phyloP scores from a whole-genome alignment of 2,113 vertebrate species.

The Carettochelys insculpta region DNA sequence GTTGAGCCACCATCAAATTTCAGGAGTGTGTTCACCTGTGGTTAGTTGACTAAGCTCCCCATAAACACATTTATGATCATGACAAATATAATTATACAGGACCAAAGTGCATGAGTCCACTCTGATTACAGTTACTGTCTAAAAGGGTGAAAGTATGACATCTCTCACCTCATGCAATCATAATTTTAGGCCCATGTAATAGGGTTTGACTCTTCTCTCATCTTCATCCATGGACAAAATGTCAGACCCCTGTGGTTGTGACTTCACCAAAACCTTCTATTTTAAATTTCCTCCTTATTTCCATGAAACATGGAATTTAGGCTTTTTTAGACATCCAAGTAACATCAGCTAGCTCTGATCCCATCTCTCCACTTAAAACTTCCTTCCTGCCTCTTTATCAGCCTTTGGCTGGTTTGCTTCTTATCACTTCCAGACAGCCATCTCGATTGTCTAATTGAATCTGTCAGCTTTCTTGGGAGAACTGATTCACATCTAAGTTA shows the following conservation, averaged over 20 bases:
- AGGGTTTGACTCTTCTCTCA: neutral
- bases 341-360: neutral
- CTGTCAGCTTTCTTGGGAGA: neutral
- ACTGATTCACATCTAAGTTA: neutral
- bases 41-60: neutral
- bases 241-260: neutral
- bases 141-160: neutral
- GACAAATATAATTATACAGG: neutral
- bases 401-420: neutral
- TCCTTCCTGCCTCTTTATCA: neutral
- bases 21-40: neutral
- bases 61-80: neutral
- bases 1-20: neutral
- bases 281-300: too few species aligned
- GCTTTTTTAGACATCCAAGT: neutral
- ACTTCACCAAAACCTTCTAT: too few species aligned
- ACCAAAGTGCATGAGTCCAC: neutral
- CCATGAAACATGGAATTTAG: too few species aligned
- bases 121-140: neutral
- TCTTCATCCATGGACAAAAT: neutral
- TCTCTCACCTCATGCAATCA: constrained; percentile 1
- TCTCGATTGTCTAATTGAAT: neutral
- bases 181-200: neutral
- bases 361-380: neutral
- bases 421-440: neutral